phyloP scores from a whole-genome alignment of 1,140 invertebrate species.

The Thereuonema tuberculata region DNA sequence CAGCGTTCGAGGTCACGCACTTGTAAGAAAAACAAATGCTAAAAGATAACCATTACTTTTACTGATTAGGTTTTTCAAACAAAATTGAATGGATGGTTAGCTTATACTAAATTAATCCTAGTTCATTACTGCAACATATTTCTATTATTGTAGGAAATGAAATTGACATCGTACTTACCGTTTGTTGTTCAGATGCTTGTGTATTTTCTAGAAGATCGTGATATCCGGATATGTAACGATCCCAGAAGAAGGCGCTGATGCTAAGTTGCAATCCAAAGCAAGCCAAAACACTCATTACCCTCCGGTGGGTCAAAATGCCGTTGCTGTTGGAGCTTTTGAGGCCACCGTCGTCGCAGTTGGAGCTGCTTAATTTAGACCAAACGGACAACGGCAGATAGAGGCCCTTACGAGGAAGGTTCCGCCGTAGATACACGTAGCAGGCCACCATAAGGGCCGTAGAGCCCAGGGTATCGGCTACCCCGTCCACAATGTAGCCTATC shows the following conservation, averaged over 20 bases:
- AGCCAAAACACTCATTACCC: conserved; percentile 45
- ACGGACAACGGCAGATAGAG: background rate
- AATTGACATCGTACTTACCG: conserved; percentile 10
- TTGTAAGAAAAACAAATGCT: too few species aligned
- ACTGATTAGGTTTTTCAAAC: too few species aligned
- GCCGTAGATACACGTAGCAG: conserved; percentile 24
- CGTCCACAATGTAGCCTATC: conserved; percentile 48
- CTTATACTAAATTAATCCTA: too few species aligned
- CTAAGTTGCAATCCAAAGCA: conserved; percentile 52
- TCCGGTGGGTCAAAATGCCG: conserved; percentile 33
- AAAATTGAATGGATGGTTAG: too few species aligned
- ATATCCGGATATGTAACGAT: conserved; percentile 61
- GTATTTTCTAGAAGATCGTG: conserved; percentile 49
- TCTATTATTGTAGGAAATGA: too few species aligned
- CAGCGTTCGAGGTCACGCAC: too few species aligned
- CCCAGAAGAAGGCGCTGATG: conserved; percentile 58
- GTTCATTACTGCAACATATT: too few species aligned
- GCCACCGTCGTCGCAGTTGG: background rate
- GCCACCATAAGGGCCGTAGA: conserved; percentile 34
- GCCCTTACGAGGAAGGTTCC: background rate
- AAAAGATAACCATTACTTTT: too few species aligned
- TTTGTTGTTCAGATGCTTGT: conserved; percentile 7
- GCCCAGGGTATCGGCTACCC: conserved; percentile 35
- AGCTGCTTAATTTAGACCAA: background rate
- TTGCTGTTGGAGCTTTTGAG: background rate